Conservation (phyloP, 2,113 vertebrate genomes). For the Epinephelus moara region DNA sequence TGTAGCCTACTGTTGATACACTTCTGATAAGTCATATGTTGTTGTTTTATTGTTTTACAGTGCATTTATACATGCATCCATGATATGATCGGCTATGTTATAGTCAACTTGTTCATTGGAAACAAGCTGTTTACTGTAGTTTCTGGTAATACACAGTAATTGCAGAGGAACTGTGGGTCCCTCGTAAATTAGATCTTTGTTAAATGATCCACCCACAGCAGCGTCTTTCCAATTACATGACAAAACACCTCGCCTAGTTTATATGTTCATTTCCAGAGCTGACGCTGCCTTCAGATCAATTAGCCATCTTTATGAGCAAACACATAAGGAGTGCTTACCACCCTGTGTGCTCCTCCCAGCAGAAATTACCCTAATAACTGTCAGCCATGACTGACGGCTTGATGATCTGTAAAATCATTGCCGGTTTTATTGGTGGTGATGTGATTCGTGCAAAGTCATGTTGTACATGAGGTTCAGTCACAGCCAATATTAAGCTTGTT, state of each 20-base stretch:
- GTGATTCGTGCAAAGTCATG: slow-evolving; percentile 63
- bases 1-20: not conserved
- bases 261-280: slow-evolving; percentile 8
- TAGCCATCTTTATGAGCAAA: slow-evolving; percentile 55
- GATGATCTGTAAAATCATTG: slow-evolving; percentile 62
- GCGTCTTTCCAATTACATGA: not conserved
- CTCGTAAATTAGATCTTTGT: not conserved
- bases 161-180: not conserved
- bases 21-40: not conserved
- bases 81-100: not conserved
- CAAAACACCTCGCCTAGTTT: not conserved
- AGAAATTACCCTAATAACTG: slow-evolving; percentile 61
- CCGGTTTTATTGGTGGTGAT: slow-evolving; percentile 62
- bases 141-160: not conserved
- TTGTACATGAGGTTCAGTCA: slow-evolving; percentile 31
- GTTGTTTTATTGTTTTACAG: not conserved
- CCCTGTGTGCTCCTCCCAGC: slow-evolving; percentile 22
- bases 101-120: not conserved
- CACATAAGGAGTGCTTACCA: slow-evolving; percentile 23
- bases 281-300: slow-evolving; percentile 37
- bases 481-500: slow-evolving; percentile 40
- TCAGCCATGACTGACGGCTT: slow-evolving; percentile 55
- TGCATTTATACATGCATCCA: not conserved
- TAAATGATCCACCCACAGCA: not conserved
- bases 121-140: not conserved